phyloP scores from a whole-genome alignment of 2,797 vertebrate genomes.

The Microctenopoma stevenorrisi region DNA sequence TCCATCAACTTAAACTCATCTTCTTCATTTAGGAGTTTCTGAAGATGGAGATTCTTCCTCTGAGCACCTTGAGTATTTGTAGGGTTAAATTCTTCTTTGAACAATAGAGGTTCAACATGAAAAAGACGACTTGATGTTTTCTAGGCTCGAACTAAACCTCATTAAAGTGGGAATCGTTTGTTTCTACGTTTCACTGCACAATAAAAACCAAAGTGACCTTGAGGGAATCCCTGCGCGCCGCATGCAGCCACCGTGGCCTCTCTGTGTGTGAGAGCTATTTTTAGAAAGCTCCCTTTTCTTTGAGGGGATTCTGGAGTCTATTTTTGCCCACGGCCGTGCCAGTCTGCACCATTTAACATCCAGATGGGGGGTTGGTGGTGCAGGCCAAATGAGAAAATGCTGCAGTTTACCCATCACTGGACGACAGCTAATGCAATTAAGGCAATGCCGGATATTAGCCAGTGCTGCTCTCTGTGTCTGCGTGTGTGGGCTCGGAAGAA shows the following conservation, averaged over 20 bases:
- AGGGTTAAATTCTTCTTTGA: too few relatives aligned
- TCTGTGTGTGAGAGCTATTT: conserved; percentile 72
- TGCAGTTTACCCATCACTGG: conserved; percentile 11
- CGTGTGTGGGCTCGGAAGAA: neutral
- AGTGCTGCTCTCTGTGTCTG: neutral
- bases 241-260: conserved; percentile 15
- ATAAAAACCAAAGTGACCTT: conserved; percentile 30
- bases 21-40: too few relatives aligned
- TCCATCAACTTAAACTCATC: too few relatives aligned
- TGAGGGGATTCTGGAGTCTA: conserved; percentile 80
- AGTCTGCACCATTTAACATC: conserved; percentile 65
- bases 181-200: neutral
- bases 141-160: too few relatives aligned
- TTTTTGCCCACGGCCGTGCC: conserved; percentile 77
- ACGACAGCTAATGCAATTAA: conserved; percentile 13
- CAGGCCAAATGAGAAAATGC: conserved; percentile 13
- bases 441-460: neutral
- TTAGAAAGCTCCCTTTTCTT: conserved; percentile 80
- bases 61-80: too few relatives aligned
- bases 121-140: too few relatives aligned
- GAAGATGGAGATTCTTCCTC: too few relatives aligned
- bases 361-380: conserved; percentile 1
- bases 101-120: too few relatives aligned
- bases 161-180: neutral
- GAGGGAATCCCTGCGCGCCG: conserved; percentile 72